These are phyloP conservation scores for Andinoacara biseriatus DNA, from an alignment of 2,113 vertebrate species.

Conservation along the genomic window DNA sequence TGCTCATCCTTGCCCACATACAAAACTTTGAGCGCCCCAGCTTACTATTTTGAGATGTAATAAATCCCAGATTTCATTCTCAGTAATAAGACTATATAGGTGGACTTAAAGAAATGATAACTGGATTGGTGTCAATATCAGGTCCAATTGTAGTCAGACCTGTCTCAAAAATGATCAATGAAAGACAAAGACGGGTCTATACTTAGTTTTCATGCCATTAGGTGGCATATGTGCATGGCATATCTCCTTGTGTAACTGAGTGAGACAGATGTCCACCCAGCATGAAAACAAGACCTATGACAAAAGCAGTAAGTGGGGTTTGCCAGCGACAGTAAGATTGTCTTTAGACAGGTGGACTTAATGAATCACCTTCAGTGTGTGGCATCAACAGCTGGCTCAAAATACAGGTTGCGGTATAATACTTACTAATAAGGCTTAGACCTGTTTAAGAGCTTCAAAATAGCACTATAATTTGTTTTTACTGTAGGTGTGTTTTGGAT, in stretches of 20 bases:
- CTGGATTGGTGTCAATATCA: constrained; percentile 12
- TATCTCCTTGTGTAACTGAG: constrained; percentile 45
- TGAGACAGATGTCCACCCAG: constrained; percentile 69
- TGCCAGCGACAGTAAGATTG: constrained; percentile 57
- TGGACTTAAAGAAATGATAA: constrained; percentile 6
- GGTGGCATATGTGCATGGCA: constrained; percentile 57
- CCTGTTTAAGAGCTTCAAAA: not conserved
- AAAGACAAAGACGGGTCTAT: constrained; percentile 38
- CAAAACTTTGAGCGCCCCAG: not conserved
- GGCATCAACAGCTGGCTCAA: constrained; percentile 33
- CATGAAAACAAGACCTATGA: constrained; percentile 61
- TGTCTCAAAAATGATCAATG: not conserved
- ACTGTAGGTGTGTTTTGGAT: not conserved
- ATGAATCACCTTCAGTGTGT: constrained; percentile 48
- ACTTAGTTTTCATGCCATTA: constrained; percentile 47
- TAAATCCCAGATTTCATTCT: not conserved
- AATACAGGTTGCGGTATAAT: constrained; percentile 2
- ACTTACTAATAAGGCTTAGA: not conserved
- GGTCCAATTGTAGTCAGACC: constrained; percentile 2
- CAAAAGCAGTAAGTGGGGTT: constrained; percentile 40
- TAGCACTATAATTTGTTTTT: not conserved
- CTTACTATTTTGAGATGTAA: constrained; percentile 12
- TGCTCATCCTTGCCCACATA: not conserved
- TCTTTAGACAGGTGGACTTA: constrained; percentile 41
- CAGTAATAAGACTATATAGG: constrained; percentile 1